Conservation (phyloP, 2,113 vertebrate species). For the Grammomys surdaster region DNA sequence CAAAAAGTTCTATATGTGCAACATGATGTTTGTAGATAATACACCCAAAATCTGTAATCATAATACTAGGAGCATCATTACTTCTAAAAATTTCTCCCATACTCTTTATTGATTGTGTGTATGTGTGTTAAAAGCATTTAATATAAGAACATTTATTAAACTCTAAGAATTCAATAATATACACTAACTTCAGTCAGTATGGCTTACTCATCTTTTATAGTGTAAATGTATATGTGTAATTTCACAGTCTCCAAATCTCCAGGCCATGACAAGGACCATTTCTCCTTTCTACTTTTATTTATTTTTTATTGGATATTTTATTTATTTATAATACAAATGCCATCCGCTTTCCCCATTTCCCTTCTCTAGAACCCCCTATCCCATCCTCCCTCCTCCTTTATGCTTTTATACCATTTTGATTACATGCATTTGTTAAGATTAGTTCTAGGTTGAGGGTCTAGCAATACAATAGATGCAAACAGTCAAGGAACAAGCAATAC, state of each 20-base stretch:
- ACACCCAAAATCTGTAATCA: not conserved
- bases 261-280: not conserved
- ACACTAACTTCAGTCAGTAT: not conserved
- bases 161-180: not conserved
- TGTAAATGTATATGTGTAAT: not conserved
- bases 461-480: too few relatives aligned
- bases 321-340: too few relatives aligned
- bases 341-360: too few relatives aligned
- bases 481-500: too few relatives aligned
- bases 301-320: too few relatives aligned
- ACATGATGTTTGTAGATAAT: not conserved
- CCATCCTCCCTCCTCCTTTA: too few relatives aligned
- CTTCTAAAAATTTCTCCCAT: not conserved
- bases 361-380: too few relatives aligned
- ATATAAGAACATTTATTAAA: not conserved
- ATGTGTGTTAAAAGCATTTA: not conserved
- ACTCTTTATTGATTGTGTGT: not conserved
- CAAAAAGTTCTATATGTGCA: not conserved
- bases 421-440: too few relatives aligned
- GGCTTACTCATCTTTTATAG: not conserved
- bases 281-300: not conserved
- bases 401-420: too few relatives aligned
- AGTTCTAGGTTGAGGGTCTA: too few relatives aligned
- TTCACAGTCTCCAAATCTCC: not conserved
- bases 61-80: not conserved